Base-by-base conservation (phyloP, 2,113 vertebrate species). In the Atractosteus spatula region DNA sequence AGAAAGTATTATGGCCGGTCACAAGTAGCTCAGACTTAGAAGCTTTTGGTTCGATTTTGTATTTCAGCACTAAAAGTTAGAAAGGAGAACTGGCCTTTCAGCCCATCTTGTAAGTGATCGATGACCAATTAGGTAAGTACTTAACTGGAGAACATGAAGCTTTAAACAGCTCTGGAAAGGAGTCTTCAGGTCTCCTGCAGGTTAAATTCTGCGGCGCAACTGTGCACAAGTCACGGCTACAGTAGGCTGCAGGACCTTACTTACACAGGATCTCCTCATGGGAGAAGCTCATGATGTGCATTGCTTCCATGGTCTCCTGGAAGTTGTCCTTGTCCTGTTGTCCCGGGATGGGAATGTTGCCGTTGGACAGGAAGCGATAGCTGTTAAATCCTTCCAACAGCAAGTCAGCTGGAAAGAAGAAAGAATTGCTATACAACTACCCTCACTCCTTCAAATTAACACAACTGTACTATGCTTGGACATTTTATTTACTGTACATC, bases 271-370 rank as follows among this genome's bases (percentile, higher is more conserved):
- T 95, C 88, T 99, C 97, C 0, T 99, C 97, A 0, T 99, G 96
- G 3, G 93, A 91, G 86, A 99, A 99, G 69, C 96, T 96, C 97
- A 99, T 99, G 77, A 99, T 99, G 75, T 96, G 94, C 97, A 99
- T 99, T 42, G 97, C 97, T 72, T 99, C 97, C 95, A 99, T 94
- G 0, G 97, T 99, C 83, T 99, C 97, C 85, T 99, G 97, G 66
- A 99, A 99, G 82, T 99, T 98, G 59, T 99, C 97, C 78, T 99
- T 99, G 91, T 99, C 97, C 79, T 98, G 97, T 41, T 99, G 97
- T 4, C 97, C 97, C 17, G 97, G 97, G 79, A 99, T 98, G 57
- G 96, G 92, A 76, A 99, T 91, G 82, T 99, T 97, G 64, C 97
- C 97, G 7, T 99, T 99, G 62, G 96, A 97, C 74, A 99, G 87